Percentiles rank a stretch among this genome's conserved stretches.
Evolutionary conservation across 1,140 invertebrate genomes (phyloP).

Genomic region (Drosophila parabipectinata): DNA sequence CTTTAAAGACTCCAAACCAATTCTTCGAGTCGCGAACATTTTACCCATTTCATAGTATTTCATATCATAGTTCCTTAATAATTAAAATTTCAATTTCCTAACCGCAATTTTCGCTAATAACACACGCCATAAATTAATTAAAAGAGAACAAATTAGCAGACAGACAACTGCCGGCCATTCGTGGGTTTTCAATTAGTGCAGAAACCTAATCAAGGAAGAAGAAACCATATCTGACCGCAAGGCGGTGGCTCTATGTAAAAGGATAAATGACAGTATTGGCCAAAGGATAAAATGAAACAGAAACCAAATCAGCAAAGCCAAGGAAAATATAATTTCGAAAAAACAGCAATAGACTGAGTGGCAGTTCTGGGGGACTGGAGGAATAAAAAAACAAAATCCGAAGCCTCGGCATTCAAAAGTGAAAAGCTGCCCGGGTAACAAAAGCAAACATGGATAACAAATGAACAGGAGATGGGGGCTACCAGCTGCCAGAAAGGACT

Average conservation of each 20-base stretch:
- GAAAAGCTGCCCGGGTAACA: slow-evolving; percentile 51
- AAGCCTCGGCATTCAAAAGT: slow-evolving; percentile 41
- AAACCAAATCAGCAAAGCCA: slow-evolving; percentile 55
- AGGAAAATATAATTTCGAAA: slow-evolving; percentile 26
- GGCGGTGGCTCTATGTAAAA: slow-evolving; percentile 25
- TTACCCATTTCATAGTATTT: too few species aligned
- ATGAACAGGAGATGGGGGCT: slow-evolving; percentile 44
- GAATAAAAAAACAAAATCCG: slow-evolving; percentile 27
- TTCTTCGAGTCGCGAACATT: neutral
- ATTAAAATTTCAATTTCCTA: slow-evolving; percentile 31
- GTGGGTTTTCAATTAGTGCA: slow-evolving; percentile 72
- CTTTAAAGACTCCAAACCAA: slow-evolving; percentile 12
- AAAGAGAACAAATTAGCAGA: slow-evolving; percentile 43
- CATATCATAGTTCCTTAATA: neutral
- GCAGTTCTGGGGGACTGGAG: neutral
- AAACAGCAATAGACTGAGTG: slow-evolving; percentile 58
- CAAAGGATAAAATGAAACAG: slow-evolving; percentile 4
- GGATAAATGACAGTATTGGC: slow-evolving; percentile 22
- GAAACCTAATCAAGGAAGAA: slow-evolving; percentile 48
- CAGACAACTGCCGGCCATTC: slow-evolving; percentile 29
- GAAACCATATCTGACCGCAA: slow-evolving; percentile 46
- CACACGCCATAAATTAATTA: slow-evolving; percentile 57
- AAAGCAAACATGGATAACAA: slow-evolving; percentile 76
- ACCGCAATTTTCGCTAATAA: slow-evolving; percentile 37
- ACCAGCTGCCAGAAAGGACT: neutral